Conservation (phyloP, 2,797 vertebrate genomes). For the Octomys mimax region DNA sequence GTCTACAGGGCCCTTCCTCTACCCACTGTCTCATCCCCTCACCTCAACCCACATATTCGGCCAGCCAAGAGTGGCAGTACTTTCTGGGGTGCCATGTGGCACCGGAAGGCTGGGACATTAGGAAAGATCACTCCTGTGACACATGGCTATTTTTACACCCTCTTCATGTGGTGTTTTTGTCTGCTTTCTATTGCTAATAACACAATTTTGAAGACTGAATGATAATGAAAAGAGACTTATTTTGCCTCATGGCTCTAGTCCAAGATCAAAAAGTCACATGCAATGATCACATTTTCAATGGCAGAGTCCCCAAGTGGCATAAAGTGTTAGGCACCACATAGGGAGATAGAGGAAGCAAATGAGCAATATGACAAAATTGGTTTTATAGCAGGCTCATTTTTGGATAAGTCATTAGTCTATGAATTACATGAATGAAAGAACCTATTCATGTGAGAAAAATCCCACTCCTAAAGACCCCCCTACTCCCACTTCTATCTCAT, state of each 20-base stretch:
- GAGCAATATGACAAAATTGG: neutral
- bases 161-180: neutral
- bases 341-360: neutral
- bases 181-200: neutral
- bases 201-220: neutral
- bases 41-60: conserved; percentile 70
- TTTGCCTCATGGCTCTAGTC: neutral
- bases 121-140: conserved; percentile 75
- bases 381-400: neutral
- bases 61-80: conserved; percentile 76
- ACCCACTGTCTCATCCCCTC: neutral
- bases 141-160: neutral
- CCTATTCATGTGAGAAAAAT: neutral
- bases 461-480: neutral
- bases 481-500: no score
- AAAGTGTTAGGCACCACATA: neutral
- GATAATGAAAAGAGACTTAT: neutral
- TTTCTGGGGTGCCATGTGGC: conserved; percentile 73
- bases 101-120: conserved; percentile 76
- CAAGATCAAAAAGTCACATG: neutral
- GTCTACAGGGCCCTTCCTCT: neutral
- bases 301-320: neutral
- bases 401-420: neutral
- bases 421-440: neutral
- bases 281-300: neutral